Evolutionary conservation across 2,888 invertebrate species (phyloP).

Genomic region (Drosophila mulleri): DNA sequence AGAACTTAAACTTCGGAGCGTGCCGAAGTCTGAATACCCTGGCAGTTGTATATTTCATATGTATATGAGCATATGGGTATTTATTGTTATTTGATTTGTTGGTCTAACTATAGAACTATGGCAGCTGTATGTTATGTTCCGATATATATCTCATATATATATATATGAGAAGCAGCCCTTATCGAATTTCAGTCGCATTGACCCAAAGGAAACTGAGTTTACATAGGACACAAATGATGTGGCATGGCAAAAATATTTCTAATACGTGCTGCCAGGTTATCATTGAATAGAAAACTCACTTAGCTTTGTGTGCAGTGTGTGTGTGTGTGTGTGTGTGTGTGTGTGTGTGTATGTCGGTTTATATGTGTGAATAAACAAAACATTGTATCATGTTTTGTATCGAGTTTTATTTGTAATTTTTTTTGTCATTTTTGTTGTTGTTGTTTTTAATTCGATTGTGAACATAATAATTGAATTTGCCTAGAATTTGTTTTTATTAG

Average conservation of each 20-base stretch:
- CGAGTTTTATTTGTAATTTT: constrained; percentile 37
- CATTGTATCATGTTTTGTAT: constrained; percentile 45
- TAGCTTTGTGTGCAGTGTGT: constrained; percentile 14
- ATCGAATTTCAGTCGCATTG: constrained; percentile 1
- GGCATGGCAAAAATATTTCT: neutral
- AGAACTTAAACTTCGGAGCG: constrained; percentile 26
- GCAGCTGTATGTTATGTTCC: constrained; percentile 9
- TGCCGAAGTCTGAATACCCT: constrained; percentile 40
- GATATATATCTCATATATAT: neutral
- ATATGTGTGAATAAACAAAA: constrained; percentile 52
- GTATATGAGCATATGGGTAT: neutral
- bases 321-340: constrained; percentile 23
- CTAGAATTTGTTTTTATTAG: constrained; percentile 41
- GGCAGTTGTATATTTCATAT: constrained; percentile 17
- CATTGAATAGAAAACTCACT: constrained; percentile 19
- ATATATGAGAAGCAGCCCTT: neutral
- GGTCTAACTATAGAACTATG: constrained; percentile 10
- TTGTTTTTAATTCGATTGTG: constrained; percentile 41
- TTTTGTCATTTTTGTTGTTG: constrained; percentile 4
- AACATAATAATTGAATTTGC: constrained; percentile 59
- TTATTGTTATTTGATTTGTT: neutral
- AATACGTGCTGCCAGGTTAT: constrained; percentile 32
- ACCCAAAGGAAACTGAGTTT: neutral
- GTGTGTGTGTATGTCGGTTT: no score
- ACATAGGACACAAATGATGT: constrained; percentile 4